Evolutionary conservation across 2,888 invertebrate genomes (phyloP).

Genomic region (Polyommatus icarus): DNA sequence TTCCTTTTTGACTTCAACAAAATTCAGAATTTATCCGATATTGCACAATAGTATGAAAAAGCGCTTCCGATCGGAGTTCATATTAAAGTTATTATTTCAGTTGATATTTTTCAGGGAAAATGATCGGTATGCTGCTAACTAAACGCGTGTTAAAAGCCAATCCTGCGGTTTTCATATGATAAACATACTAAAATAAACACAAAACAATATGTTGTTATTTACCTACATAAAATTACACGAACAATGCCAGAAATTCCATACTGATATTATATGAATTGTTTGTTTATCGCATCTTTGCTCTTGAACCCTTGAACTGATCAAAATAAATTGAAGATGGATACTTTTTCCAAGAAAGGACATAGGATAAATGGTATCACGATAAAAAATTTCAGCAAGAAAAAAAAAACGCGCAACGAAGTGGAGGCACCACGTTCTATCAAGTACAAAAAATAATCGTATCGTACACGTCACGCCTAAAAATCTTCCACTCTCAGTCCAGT

Average conservation of each 20-base stretch:
- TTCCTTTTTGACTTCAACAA: too few species aligned
- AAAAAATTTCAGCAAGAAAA: too few species aligned
- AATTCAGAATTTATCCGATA: too few species aligned
- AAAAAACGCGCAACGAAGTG: too few species aligned
- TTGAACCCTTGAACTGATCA: background rate
- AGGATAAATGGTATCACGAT: too few species aligned
- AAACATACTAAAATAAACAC: background rate
- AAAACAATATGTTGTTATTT: background rate
- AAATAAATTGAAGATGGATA: background rate
- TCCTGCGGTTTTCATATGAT: background rate
- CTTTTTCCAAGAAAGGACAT: background rate
- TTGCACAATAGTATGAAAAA: too few species aligned
- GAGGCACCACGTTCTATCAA: background rate
- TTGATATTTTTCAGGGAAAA: background rate
- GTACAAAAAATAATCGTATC: background rate
- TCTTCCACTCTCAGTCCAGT: constrained; percentile 44
- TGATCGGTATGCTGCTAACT: background rate
- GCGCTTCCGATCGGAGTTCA: too few species aligned
- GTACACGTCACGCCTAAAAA: constrained; percentile 48
- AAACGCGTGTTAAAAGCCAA: background rate
- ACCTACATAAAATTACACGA: background rate
- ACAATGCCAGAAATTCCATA: background rate
- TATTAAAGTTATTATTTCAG: background rate
- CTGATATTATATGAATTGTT: background rate
- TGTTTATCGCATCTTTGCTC: background rate